Percentiles rank a stretch among this genome's conserved stretches.
Evolutionary conservation across 2,888 invertebrate genomes (phyloP).

Genomic region (Cerceris rybyensis): DNA sequence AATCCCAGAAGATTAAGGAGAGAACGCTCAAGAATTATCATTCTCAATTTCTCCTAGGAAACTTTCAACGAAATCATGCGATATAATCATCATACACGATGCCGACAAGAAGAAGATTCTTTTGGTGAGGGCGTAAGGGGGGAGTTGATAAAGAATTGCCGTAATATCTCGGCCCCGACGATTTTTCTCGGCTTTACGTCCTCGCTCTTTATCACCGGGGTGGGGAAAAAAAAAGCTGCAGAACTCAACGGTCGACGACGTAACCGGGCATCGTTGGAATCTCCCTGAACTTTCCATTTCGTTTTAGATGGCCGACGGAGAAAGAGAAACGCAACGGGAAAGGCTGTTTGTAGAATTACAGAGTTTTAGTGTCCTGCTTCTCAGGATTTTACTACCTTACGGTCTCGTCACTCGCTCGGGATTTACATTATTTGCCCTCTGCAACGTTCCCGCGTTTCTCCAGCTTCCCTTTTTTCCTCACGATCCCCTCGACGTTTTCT

Average conservation of each 20-base stretch:
- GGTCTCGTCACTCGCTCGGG: slow-evolving; percentile 1
- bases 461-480: background rate
- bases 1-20: too few relatives aligned
- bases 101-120: too few relatives aligned
- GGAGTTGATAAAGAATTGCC: too few relatives aligned
- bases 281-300: slow-evolving; percentile 49
- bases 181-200: too few relatives aligned
- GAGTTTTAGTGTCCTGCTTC: slow-evolving; percentile 26
- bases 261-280: background rate
- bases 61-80: too few relatives aligned
- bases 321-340: background rate
- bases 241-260: background rate
- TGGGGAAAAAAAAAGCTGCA: background rate
- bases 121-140: too few relatives aligned
- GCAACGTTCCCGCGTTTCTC: background rate
- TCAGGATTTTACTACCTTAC: slow-evolving; percentile 25
- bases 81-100: too few relatives aligned
- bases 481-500: background rate
- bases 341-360: slow-evolving; percentile 30
- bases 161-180: too few relatives aligned
- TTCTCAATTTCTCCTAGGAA: too few relatives aligned
- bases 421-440: slow-evolving; percentile 32
- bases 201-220: background rate
- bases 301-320: background rate
- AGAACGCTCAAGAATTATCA: too few relatives aligned